These are phyloP conservation scores for Lithodes maja DNA, from an alignment of 2,888 invertebrate species.

Conservation along the genomic window DNA sequence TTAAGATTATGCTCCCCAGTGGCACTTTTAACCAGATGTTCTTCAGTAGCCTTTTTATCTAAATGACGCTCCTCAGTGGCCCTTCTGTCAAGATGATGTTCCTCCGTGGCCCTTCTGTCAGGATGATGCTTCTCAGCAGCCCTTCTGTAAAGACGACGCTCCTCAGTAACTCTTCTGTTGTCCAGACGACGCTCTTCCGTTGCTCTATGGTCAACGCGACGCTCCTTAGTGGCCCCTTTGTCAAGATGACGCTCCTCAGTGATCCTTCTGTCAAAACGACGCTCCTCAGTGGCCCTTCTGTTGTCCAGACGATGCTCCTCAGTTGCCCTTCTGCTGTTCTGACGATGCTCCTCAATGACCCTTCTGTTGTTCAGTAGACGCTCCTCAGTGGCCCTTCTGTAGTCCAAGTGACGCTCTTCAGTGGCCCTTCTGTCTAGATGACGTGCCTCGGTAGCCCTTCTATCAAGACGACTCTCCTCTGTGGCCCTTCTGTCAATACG, in stretches of 20 bases:
- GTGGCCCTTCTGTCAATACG: neutral
- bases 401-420: neutral
- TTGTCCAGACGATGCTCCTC: conserved; percentile 7
- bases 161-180: conserved; percentile 2
- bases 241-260: neutral
- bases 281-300: neutral
- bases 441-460: neutral
- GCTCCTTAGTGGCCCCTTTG: neutral
- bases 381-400: neutral
- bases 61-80: conserved; percentile 1
- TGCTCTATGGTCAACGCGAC: neutral
- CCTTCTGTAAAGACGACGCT: neutral
- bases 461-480: neutral
- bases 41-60: neutral
- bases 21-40: neutral
- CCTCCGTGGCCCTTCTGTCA: neutral
- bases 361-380: conserved; percentile 16
- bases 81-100: neutral
- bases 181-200: neutral
- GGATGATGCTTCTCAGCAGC: neutral
- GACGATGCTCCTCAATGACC: neutral
- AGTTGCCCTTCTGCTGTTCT: conserved; percentile 15
- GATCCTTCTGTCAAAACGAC: neutral
- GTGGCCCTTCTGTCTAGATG: neutral
- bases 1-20: neutral